A percentile compares a stretch with the other conserved stretches of the same genome.
phyloP scores from a whole-genome alignment of 2,888 invertebrate species.

The Coenonympha arcania region DNA sequence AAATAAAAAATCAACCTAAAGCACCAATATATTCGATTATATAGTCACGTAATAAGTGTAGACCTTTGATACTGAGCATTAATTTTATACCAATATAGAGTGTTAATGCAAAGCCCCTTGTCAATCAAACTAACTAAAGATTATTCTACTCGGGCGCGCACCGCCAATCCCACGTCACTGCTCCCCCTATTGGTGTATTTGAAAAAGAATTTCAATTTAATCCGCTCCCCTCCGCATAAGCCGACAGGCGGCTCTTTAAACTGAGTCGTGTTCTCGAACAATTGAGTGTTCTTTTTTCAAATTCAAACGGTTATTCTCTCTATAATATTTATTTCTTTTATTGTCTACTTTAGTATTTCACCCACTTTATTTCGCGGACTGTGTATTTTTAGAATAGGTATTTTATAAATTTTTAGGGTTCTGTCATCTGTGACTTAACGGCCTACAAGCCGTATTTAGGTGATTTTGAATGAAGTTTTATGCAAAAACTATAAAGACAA shows the following conservation, averaged over 20 bases:
- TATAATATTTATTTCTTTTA: neutral
- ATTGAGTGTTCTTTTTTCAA: constrained; percentile 34
- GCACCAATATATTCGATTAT: too few species aligned
- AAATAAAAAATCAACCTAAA: too few species aligned
- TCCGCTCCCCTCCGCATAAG: constrained; percentile 60
- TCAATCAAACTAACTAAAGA: constrained; percentile 54
- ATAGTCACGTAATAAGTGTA: too few species aligned
- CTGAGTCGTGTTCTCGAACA: constrained; percentile 30
- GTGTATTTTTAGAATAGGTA: too few species aligned
- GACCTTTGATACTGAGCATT: too few species aligned
- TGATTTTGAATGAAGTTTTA: too few species aligned
- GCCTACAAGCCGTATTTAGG: too few species aligned
- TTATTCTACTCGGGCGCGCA: constrained; percentile 60
- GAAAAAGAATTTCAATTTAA: constrained; percentile 70
- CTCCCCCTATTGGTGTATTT: constrained; percentile 70
- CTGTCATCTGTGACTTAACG: too few species aligned
- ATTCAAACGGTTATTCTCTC: constrained; percentile 20
- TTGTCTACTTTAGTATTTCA: neutral
- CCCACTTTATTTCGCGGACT: too few species aligned
- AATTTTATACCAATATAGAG: constrained; percentile 5
- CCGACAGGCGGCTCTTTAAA: constrained; percentile 46
- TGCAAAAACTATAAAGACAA: too few species aligned
- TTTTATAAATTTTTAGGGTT: too few species aligned
- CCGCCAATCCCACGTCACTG: constrained; percentile 64
- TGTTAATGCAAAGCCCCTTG: constrained; percentile 33